These are phyloP conservation scores for Arothron firmamentum DNA, from an alignment of 2,113 vertebrate species.

Conservation along the genomic window DNA sequence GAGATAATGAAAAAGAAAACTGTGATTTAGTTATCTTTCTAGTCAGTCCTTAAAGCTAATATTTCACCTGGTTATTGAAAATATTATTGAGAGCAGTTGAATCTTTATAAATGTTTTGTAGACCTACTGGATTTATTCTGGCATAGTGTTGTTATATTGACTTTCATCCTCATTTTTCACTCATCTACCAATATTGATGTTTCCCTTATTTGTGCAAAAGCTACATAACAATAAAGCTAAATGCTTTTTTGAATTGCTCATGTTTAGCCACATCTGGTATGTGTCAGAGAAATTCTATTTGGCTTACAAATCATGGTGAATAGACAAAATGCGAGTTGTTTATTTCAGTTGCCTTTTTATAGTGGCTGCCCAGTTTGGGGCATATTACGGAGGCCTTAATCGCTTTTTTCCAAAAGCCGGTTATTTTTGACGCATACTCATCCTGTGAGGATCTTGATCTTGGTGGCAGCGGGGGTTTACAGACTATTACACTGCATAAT, in stretches of 20 bases:
- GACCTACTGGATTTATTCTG: constrained; percentile 5
- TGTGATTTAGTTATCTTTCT: not conserved
- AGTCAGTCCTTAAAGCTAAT: not conserved
- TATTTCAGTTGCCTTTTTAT: no score
- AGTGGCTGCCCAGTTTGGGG: no score
- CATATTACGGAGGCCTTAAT: constrained; percentile 32
- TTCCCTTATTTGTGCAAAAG: constrained; percentile 6
- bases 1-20: no score
- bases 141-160: constrained; percentile 12
- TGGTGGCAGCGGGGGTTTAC: constrained; percentile 26
- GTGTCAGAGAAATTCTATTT: not conserved
- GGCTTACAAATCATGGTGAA: not conserved
- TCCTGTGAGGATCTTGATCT: constrained; percentile 35
- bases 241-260: constrained; percentile 29
- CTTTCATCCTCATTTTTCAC: constrained; percentile 10
- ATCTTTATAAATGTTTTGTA: not conserved
- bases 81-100: no score
- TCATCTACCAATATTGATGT: not conserved
- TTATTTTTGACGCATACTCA: constrained; percentile 43
- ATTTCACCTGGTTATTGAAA: not conserved
- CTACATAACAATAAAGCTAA: constrained; percentile 31
- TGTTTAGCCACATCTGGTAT: constrained; percentile 29
- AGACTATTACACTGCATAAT: constrained; percentile 43
- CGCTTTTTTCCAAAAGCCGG: constrained; percentile 39
- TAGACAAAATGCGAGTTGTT: not conserved